Conservation (phyloP, 2,888 invertebrate genomes). For the Zygaena filipendulae region DNA sequence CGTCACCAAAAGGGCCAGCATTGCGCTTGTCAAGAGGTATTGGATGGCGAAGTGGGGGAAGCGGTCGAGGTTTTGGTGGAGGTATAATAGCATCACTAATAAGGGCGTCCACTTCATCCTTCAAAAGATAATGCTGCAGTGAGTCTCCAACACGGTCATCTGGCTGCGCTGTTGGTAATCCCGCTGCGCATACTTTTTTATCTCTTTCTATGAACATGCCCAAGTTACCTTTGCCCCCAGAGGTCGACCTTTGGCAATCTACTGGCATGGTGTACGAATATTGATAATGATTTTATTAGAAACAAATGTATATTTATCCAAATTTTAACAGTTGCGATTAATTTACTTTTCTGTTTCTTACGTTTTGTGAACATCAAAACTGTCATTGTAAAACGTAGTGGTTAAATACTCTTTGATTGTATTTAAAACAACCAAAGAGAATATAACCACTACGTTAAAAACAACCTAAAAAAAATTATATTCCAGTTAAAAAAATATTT, state of each 20-base stretch:
- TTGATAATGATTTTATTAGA: conserved; percentile 12
- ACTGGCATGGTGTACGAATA: conserved; percentile 35
- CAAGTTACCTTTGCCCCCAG: conserved; percentile 48
- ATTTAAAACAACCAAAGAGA: too few relatives aligned
- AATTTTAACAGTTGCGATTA: not conserved
- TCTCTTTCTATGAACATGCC: conserved; percentile 46
- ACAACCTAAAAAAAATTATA: too few relatives aligned
- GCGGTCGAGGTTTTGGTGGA: conserved; percentile 26
- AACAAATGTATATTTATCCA: conserved; percentile 3
- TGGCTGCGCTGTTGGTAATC: conserved; percentile 38
- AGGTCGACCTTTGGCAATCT: conserved; percentile 34
- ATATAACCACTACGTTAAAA: too few relatives aligned
- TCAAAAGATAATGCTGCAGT: conserved; percentile 39
- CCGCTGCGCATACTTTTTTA: conserved; percentile 45
- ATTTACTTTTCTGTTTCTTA: too few relatives aligned
- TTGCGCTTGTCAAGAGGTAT: conserved; percentile 31
- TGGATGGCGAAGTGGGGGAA: conserved; percentile 36
- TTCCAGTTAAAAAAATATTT: too few relatives aligned
- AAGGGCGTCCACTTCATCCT: conserved; percentile 47
- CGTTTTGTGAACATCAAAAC: too few relatives aligned
- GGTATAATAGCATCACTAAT: conserved; percentile 42
- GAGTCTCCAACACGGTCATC: conserved; percentile 28
- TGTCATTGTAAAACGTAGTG: not conserved
- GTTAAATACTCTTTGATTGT: conserved; percentile 1
- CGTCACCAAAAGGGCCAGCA: conserved; percentile 30